Conservation (phyloP, 2,113 vertebrate species). For the Bucco capensis region DNA sequence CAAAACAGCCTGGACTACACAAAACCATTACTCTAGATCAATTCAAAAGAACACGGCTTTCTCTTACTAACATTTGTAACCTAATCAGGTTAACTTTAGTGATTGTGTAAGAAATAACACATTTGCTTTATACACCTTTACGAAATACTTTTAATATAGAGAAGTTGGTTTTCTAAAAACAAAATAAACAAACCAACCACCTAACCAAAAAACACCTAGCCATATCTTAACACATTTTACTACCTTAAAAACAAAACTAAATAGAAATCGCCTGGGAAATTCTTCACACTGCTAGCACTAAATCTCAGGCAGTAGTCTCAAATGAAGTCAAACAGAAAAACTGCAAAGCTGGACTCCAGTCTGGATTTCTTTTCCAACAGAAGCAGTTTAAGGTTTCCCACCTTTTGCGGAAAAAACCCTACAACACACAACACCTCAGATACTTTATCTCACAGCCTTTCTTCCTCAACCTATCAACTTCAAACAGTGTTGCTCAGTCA, state of each 20-base stretch:
- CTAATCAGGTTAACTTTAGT: background rate
- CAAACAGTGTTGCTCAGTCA: background rate
- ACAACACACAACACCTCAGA: background rate
- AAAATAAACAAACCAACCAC: background rate
- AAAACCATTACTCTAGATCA: background rate
- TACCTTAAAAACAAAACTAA: background rate
- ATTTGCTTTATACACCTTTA: background rate
- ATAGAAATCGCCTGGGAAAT: background rate
- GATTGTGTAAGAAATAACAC: background rate
- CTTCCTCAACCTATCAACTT: background rate
- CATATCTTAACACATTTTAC: background rate
- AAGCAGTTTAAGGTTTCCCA: background rate
- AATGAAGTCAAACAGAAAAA: background rate
- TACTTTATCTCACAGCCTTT: background rate
- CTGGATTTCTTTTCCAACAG: background rate
- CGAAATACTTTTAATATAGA: background rate
- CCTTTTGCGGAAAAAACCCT: background rate
- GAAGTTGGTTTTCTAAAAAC: no score
- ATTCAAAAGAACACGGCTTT: background rate
- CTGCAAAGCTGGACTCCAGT: background rate
- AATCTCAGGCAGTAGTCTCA: background rate
- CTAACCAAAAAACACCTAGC: background rate
- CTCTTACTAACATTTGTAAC: background rate
- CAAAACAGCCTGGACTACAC: background rate
- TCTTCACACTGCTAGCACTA: background rate